Evolutionary conservation across 2,888 invertebrate species (phyloP).

Genomic region (Ochropleura plecta): DNA sequence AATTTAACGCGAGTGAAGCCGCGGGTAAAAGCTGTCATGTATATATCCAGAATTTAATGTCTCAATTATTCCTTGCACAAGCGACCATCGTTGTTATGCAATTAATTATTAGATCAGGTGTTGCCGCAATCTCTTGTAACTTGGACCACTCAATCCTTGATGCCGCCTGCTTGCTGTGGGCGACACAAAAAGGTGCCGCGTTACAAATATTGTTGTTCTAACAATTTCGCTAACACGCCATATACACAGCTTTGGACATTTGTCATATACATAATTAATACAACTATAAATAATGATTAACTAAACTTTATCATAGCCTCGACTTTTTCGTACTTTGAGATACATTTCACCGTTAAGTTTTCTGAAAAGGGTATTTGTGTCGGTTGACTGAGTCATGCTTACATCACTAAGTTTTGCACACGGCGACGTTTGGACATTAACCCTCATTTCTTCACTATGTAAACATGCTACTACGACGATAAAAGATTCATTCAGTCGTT

Average conservation of each 20-base stretch:
- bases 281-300: conserved; percentile 63
- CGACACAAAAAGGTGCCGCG: conserved; percentile 72
- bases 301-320: conserved; percentile 43
- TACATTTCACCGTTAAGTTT: conserved; percentile 63
- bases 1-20: no score
- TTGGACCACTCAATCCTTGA: conserved; percentile 65
- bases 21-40: no score
- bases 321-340: conserved; percentile 41
- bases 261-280: conserved; percentile 65
- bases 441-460: conserved; percentile 60
- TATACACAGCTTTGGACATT: conserved; percentile 60
- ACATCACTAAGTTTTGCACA: conserved; percentile 66
- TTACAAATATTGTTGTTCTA: conserved; percentile 77
- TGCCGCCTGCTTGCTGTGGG: conserved; percentile 68
- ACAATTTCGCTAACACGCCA: conserved; percentile 72
- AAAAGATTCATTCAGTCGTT: conserved; percentile 59
- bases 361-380: conserved; percentile 63
- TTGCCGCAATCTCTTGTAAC: conserved; percentile 11
- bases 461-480: conserved; percentile 53
- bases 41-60: no score
- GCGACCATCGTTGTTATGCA: no score
- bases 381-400: conserved; percentile 57
- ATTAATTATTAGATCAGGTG: background rate
- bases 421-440: conserved; percentile 60
- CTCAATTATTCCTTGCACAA: no score